Evolutionary conservation across 2,797 vertebrate genomes (phyloP).

Genomic region (Phataginus tetradactyla): DNA sequence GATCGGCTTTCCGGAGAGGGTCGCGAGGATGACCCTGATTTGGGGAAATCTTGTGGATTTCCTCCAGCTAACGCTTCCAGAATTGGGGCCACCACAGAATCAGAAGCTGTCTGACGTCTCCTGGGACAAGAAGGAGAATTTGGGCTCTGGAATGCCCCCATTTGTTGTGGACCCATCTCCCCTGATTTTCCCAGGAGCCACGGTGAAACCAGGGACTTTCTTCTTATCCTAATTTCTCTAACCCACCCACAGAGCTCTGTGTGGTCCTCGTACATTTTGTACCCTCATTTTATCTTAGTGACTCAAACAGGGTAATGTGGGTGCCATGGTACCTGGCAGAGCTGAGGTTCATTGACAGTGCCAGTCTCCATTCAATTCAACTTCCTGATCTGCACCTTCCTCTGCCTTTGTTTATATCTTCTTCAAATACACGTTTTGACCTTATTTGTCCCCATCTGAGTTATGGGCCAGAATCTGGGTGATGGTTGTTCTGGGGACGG

Average conservation of each 20-base stretch:
- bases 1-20: not conserved
- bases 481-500: not conserved
- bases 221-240: not conserved
- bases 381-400: not conserved
- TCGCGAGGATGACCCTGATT: not conserved
- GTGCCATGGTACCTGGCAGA: rapidly evolving
- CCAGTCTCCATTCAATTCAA: not conserved
- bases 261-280: not conserved
- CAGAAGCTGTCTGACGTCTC: not conserved
- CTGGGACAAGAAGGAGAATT: rapidly evolving
- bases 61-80: not conserved
- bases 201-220: rapidly evolving
- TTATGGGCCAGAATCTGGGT: not conserved
- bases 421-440: not conserved
- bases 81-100: not conserved
- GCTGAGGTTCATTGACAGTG: rapidly evolving
- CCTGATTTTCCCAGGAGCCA: rapidly evolving
- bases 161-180: not conserved
- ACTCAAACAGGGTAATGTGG: not conserved
- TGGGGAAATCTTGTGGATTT: not conserved
- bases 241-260: not conserved
- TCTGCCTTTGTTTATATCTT: not conserved
- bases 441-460: not conserved
- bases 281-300: not conserved
- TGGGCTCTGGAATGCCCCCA: not conserved